A percentile compares a stretch with the other conserved stretches of the same genome.
Evolutionary conservation across 2,888 invertebrate species (phyloP).

Genomic region (Pediacus dermestoides): DNA sequence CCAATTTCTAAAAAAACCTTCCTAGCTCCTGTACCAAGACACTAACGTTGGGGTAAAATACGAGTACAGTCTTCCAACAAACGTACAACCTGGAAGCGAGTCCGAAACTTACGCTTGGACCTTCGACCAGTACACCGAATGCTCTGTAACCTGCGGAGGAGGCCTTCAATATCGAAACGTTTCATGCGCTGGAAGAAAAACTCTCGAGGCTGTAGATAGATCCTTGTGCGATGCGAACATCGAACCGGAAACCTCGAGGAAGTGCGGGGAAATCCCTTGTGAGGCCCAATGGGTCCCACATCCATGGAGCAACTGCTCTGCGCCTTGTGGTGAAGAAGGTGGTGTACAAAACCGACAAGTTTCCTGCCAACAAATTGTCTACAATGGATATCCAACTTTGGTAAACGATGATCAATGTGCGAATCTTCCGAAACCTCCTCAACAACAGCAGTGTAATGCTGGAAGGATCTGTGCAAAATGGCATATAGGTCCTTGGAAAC

Average conservation of each 20-base stretch:
- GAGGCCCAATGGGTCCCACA: constrained; percentile 75
- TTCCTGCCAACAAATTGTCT: constrained; percentile 75
- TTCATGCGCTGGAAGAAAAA: constrained; percentile 73
- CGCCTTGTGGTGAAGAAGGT: constrained; percentile 70
- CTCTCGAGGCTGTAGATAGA: constrained; percentile 67
- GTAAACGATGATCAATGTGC: constrained; percentile 75
- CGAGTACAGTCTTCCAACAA: constrained; percentile 84
- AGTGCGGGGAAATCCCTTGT: constrained; percentile 75
- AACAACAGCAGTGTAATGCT: constrained; percentile 70
- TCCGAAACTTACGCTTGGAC: constrained; percentile 82
- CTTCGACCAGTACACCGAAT: constrained; percentile 71
- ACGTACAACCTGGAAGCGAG: constrained; percentile 60
- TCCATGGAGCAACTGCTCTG: constrained; percentile 78
- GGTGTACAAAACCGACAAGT: constrained; percentile 69
- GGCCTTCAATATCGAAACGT: constrained; percentile 75
- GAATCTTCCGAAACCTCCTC: constrained; percentile 64
- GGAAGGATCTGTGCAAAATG: constrained; percentile 79
- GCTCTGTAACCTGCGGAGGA: constrained; percentile 86
- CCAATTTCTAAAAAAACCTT: constrained; percentile 17
- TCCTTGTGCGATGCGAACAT: constrained; percentile 73
- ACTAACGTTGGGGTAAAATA: constrained; percentile 81
- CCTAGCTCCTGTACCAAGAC: constrained; percentile 76
- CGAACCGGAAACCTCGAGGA: constrained; percentile 67
- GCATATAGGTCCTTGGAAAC: constrained; percentile 87
- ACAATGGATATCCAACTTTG: constrained; percentile 65